Evolutionary conservation across 1,140 invertebrate genomes (phyloP).

Genomic region (Hycleus cichorii): DNA sequence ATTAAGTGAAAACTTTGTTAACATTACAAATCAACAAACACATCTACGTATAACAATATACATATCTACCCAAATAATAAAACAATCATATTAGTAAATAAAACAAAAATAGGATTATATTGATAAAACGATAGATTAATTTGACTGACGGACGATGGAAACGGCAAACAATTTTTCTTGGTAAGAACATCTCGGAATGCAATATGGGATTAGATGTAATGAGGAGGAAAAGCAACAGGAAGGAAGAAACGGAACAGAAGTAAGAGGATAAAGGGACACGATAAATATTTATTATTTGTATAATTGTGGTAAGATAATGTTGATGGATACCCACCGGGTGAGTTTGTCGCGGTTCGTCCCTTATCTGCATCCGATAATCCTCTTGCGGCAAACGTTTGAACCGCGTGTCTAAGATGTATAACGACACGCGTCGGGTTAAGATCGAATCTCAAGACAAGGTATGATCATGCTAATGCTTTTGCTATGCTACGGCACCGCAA

Average conservation of each 20-base stretch:
- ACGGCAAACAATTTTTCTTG: too few relatives aligned
- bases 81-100: too few relatives aligned
- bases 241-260: constrained; percentile 25
- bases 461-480: constrained; percentile 40
- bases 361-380: constrained; percentile 38
- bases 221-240: constrained; percentile 30
- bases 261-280: constrained; percentile 28
- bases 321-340: constrained; percentile 16
- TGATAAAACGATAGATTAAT: too few relatives aligned
- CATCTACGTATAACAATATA: not conserved
- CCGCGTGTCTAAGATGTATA: constrained; percentile 30
- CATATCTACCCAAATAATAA: too few relatives aligned
- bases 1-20: too few relatives aligned
- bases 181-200: too few relatives aligned
- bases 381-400: constrained; percentile 35
- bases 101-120: too few relatives aligned
- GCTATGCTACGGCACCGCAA: constrained; percentile 36
- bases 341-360: constrained; percentile 21
- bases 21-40: too few relatives aligned
- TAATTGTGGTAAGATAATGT: constrained; percentile 22
- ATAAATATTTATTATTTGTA: constrained; percentile 32
- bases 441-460: constrained; percentile 36
- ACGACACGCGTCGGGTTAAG: constrained; percentile 35
- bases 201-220: constrained; percentile 24
- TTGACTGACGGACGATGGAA: too few relatives aligned